phyloP scores from a whole-genome alignment of 2,797 vertebrate species.

The Falco cherrug region DNA sequence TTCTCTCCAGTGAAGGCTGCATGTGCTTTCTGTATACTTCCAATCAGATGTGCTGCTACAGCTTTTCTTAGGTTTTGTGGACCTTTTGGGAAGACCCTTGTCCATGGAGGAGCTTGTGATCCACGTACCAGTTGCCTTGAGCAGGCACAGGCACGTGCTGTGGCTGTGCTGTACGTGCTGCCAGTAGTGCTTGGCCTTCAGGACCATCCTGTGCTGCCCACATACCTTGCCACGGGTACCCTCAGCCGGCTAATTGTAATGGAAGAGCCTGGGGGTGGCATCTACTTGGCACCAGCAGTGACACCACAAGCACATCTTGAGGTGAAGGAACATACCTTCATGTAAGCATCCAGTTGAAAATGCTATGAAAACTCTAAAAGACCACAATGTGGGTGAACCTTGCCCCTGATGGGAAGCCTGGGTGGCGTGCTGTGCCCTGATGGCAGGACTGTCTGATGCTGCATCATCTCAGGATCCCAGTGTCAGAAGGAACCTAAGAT shows the following conservation, averaged over 20 bases:
- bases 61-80: neutral
- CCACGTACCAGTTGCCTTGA: neutral
- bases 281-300: neutral
- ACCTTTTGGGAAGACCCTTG: neutral
- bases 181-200: neutral
- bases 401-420: accelerated
- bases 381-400: neutral
- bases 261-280: neutral
- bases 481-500: neutral
- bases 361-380: neutral
- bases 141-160: accelerated
- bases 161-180: neutral
- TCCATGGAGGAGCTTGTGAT: accelerated
- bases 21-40: neutral
- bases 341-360: neutral
- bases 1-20: neutral
- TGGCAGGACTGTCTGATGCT: neutral
- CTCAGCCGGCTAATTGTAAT: neutral
- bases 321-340: neutral
- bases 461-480: neutral
- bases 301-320: neutral
- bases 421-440: neutral
- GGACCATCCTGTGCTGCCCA: neutral
- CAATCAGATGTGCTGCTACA: neutral
- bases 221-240: neutral